These are phyloP conservation scores for Ovibos moschatus DNA, from an alignment of 2,113 vertebrate genomes.

Conservation along the genomic window DNA sequence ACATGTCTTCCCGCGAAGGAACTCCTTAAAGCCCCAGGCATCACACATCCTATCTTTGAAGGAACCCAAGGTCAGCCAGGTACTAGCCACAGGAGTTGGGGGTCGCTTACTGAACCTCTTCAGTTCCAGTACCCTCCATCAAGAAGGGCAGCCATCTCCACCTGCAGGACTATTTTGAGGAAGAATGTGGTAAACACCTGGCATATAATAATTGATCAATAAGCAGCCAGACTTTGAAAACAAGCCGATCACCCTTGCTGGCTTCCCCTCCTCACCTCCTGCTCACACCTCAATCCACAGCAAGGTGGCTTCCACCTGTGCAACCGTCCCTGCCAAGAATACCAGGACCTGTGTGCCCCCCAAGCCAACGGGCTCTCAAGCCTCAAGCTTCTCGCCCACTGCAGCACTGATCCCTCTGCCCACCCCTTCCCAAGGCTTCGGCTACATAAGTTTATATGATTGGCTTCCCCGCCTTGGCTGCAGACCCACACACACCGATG, in stretches of 20 bases:
- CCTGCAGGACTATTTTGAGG: background rate
- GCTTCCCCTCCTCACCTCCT: background rate
- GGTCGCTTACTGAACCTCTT: background rate
- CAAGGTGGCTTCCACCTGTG: background rate
- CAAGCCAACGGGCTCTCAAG: accelerated
- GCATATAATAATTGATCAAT: background rate
- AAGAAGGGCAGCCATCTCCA: background rate
- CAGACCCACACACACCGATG: background rate
- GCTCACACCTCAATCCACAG: background rate
- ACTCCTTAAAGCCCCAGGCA: background rate
- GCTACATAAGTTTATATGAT: accelerated
- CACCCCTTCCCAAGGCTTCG: background rate
- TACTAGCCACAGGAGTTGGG: background rate
- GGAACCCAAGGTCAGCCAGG: background rate
- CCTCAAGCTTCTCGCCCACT: background rate
- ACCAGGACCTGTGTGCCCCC: background rate
- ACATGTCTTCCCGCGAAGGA: background rate
- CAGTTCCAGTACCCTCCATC: background rate
- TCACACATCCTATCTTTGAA: background rate
- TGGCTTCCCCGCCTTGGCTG: background rate
- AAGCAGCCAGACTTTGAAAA: background rate
- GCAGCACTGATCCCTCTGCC: background rate
- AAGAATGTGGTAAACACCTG: background rate
- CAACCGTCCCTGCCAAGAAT: background rate
- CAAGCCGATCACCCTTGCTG: background rate